Evolutionary conservation across 2,888 invertebrate species (phyloP).

Genomic region (Agrilus cyanescens): DNA sequence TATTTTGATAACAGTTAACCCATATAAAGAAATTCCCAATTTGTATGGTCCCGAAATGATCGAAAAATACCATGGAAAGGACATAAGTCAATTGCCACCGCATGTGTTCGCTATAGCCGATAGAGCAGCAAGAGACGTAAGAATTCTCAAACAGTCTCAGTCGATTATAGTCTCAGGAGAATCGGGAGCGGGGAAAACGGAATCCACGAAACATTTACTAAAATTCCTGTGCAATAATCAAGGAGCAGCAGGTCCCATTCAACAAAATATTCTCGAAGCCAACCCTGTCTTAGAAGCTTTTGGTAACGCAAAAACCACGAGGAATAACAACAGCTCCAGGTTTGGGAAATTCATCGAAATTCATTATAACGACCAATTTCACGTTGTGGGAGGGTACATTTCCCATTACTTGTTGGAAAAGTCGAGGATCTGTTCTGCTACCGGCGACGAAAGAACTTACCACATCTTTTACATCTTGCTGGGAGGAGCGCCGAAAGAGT

Average conservation of each 20-base stretch:
- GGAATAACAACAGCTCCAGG: slow-evolving; percentile 95
- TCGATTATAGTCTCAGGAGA: slow-evolving; percentile 96
- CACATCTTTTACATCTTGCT: slow-evolving; percentile 96
- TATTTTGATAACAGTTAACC: slow-evolving; percentile 94
- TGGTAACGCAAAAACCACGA: slow-evolving; percentile 94
- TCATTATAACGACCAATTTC: slow-evolving; percentile 81
- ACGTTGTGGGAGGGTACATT: slow-evolving; percentile 92
- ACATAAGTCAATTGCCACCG: slow-evolving; percentile 86
- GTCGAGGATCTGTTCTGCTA: slow-evolving; percentile 82
- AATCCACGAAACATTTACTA: slow-evolving; percentile 94
- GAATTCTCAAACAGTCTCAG: slow-evolving; percentile 83
- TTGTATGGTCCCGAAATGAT: slow-evolving; percentile 78
- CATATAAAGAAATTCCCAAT: slow-evolving; percentile 84
- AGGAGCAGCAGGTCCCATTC: slow-evolving; percentile 74
- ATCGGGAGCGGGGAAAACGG: slow-evolving; percentile 96
- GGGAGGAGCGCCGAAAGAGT: slow-evolving; percentile 77
- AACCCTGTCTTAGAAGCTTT: slow-evolving; percentile 93
- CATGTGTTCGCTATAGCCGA: slow-evolving; percentile 98
- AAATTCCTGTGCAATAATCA: slow-evolving; percentile 83
- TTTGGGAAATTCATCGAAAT: slow-evolving; percentile 99
- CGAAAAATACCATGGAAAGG: slow-evolving; percentile 84
- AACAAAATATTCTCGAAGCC: slow-evolving; percentile 90
- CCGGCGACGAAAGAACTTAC: slow-evolving; percentile 88
- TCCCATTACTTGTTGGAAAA: slow-evolving; percentile 96
- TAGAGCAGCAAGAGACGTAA: slow-evolving; percentile 96